These are phyloP conservation scores for Resseliella maxima DNA, from an alignment of 2,888 invertebrate species.

Conservation along the genomic window DNA sequence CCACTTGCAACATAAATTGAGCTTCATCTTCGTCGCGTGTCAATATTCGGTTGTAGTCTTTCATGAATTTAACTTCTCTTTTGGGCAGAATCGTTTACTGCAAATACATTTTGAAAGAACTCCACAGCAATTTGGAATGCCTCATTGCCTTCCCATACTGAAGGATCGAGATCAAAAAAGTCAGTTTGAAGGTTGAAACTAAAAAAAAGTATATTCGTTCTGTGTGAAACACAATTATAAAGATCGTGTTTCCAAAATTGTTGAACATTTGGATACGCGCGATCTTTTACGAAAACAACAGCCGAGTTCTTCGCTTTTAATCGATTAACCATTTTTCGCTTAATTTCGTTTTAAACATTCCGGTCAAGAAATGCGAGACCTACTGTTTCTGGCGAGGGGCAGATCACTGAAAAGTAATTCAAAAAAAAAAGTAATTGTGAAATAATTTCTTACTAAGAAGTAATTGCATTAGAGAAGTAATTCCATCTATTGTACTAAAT, in stretches of 20 bases:
- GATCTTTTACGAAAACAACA: background rate
- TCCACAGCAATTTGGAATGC: background rate
- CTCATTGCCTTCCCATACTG: background rate
- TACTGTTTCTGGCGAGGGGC: background rate
- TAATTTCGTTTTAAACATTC: background rate
- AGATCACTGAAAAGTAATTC: too few species aligned
- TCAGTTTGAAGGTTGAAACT: background rate
- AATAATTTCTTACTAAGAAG: too few species aligned
- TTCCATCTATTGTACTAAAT: too few species aligned
- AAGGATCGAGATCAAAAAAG: conserved; percentile 11
- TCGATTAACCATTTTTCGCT: conserved; percentile 3
- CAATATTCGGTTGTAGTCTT: background rate
- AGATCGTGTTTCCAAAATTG: background rate
- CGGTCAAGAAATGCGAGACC: background rate
- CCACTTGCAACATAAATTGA: background rate
- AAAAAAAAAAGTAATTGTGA: too few species aligned
- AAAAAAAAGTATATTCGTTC: background rate
- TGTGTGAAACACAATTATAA: background rate
- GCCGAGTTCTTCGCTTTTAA: background rate
- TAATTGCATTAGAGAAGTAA: too few species aligned
- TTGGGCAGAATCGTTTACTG: background rate
- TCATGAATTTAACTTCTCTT: background rate
- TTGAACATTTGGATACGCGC: background rate
- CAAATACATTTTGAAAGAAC: background rate
- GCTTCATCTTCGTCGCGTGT: conserved; percentile 12